Base-by-base conservation (phyloP, 1,140 invertebrate genomes). In the Drosophila pseudoananassae region DNA sequence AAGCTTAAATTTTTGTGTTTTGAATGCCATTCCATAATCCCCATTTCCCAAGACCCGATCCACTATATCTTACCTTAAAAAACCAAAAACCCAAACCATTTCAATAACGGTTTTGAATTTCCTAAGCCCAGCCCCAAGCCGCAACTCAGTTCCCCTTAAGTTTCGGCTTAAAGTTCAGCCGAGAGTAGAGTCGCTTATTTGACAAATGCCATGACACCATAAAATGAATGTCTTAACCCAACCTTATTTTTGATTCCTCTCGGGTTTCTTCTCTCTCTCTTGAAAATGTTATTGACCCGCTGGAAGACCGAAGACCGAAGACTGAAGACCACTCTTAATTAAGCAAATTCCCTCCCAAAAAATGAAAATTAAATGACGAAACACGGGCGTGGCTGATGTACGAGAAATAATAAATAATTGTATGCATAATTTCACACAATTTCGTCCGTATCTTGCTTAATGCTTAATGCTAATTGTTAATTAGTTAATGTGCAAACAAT, bases 201-300 rank as follows among this genome's bases (percentile, higher is more conserved):
- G 71, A 55, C 63, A 82, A 82, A 83, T 69, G 59, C 58, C 63
- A 76, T 82, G 63, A 66, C 58, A 66, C 58, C 46, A 43, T 50
- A 66, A 63, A 63, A 51, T 23, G 8, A 23, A 65, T 63, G 63
- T 51, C 58, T 33, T 25, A 63, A 63, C 63, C 63, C 63, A 71
- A 73, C 56, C 33, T 66, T 20, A 20, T 14, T 43, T 43, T 31
- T 46, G 23, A 23, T 14, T 15, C 49, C 12, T 27, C 40, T 53
- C 29, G 29, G 31, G 33, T 68, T 31, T 57, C 40, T 7, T 8
- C 23, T 15, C 12, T 4, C 14, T 31, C 49, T 33, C 36, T 45
- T 31, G 31, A 20, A 64, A 72, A 51, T 63, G 80, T 84, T 84
- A 76, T 83, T 83, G 80, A 83, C 80, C 80, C 69, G 66, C 53